Base-by-base conservation (phyloP, 2,797 vertebrate species). In the Melopsittacus undulatus region DNA sequence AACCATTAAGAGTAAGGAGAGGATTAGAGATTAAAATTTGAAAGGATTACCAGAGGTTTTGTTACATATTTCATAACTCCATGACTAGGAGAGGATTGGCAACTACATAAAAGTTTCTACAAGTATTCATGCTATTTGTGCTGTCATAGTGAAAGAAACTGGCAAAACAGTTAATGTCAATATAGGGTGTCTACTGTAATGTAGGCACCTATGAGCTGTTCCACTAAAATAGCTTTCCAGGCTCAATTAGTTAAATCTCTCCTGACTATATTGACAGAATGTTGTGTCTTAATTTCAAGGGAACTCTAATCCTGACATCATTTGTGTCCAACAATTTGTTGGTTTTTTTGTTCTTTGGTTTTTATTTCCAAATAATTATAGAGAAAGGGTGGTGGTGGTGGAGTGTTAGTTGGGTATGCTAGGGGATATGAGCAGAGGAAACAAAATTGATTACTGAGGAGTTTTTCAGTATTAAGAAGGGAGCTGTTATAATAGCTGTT, bases 321-420 rank as follows among this genome's bases (percentile, higher is more conserved):
- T n/a, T 84, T 67, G 3, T 34, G 17, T 27, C 26, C n/a, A 62
- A 11, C 19, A 2, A 40, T 46, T 36, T 42, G 2, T 52, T 82
- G 22, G 1, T 61, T 54, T 3, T 51, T 38, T 36, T 59, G 34
- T 26, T 59, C n/a, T n/a, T 19, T 1, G 1, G 1, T 61, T 48
- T 62, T 38, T 42, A 3, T 3, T 8, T 10, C 23, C 6, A 40
- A n/a, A 59, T 5, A 1, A 1, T 22, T 66, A 24, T 1, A 51
- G 52, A 45, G 29, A 17, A 62, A 70, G 32, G 8, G 3, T 5
- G 32, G 9, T 20, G 9, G 10, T 36, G 10, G 1, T 23, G 40
- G 11, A 48, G 4, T 56, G 14, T 56, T 43, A 45, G 13, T 13
- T 46, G 24, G 24, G 5, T 43, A 11, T 56, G 13, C 14, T 27